Percentiles rank a stretch among this genome's conserved stretches.
phyloP scores from a whole-genome alignment of 2,888 invertebrate species.

The Lasioglossum morio region DNA sequence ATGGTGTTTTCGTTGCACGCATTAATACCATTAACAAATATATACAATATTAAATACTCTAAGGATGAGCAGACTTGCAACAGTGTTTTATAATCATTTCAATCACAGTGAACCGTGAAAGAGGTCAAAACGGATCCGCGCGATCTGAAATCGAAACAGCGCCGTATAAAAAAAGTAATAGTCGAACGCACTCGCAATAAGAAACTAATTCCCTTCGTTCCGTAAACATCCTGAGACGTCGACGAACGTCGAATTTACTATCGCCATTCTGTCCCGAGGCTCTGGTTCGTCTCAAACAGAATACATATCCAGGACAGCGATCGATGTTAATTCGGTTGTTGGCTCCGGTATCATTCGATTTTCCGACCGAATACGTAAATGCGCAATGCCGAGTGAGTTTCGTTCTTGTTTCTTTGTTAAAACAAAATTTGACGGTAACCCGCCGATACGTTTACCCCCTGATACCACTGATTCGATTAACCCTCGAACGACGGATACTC shows the following conservation, averaged over 20 bases:
- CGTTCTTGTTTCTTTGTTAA: constrained; percentile 1
- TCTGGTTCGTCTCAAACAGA: constrained; percentile 2
- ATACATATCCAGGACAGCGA: background rate
- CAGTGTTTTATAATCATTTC: background rate
- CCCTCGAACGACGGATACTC: background rate
- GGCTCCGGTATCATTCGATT: constrained; percentile 37
- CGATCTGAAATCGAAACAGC: background rate
- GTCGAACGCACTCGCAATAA: background rate
- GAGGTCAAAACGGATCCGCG: background rate
- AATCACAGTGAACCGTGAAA: background rate
- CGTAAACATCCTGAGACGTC: background rate
- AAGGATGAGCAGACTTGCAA: too few species aligned
- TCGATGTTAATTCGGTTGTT: constrained; percentile 47
- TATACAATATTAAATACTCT: background rate
- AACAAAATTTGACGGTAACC: constrained; percentile 10
- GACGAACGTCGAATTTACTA: background rate
- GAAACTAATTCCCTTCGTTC: background rate
- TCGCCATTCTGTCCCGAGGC: background rate
- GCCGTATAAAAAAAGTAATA: background rate
- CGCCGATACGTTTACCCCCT: background rate
- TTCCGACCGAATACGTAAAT: constrained; percentile 7
- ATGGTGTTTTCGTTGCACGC: background rate
- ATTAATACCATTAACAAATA: background rate
- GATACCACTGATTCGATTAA: constrained; percentile 17
- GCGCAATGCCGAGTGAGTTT: constrained; percentile 13